Base-by-base conservation (phyloP, 2,888 invertebrate genomes). In the Nomada fabriciana region DNA sequence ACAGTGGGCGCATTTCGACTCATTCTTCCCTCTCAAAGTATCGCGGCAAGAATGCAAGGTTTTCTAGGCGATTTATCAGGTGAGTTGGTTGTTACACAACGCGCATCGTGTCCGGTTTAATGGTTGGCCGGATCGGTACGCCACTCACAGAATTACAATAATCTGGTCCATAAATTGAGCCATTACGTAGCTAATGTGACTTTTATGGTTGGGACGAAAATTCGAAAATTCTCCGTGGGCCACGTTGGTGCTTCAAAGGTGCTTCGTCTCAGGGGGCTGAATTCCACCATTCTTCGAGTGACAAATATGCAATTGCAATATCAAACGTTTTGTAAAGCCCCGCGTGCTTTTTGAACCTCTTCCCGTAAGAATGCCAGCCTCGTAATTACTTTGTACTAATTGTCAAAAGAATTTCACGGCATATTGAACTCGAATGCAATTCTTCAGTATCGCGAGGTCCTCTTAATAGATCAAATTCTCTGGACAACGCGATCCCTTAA, bases 71-170 rank as follows among this genome's bases (percentile, higher is more conserved):
- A 67, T 67, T 60, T 65, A 60, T 69, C 29, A 52, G 29, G 25
- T 36, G 23, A 29, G 25, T 36, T 47, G 42, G 25, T 72, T 50
- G 53, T 57, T 59, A n/a, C 5, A n/a, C 23, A 55, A 64, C 68
- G 50, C 20, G n/a, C 42, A 18, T 50, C 63, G 57, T 57, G 63
- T 76, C 5, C 47, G 57, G 23, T 29, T 63, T 76, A 69, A 76
- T 76, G 63, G 61, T 43, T 43, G 60, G 4, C 80, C 3, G 18
- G 36, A 15, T 36, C 53, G 63, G 50, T 63, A 36, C n/a, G 50
- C 67, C 74, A 36, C 53, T 74, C 53, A 11, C 55, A 47, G 74
- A 75, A 86, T 78, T 83, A 57, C 76, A 70, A 71, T 79, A 86
- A 76, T 78, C 23, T 60, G 52, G 50, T 61, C 11, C 59, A 73